Evolutionary conservation across 2,888 invertebrate species (phyloP), one percentile per base, ranked within the genome.

Genomic region (Saturnia pavonia): DNA sequence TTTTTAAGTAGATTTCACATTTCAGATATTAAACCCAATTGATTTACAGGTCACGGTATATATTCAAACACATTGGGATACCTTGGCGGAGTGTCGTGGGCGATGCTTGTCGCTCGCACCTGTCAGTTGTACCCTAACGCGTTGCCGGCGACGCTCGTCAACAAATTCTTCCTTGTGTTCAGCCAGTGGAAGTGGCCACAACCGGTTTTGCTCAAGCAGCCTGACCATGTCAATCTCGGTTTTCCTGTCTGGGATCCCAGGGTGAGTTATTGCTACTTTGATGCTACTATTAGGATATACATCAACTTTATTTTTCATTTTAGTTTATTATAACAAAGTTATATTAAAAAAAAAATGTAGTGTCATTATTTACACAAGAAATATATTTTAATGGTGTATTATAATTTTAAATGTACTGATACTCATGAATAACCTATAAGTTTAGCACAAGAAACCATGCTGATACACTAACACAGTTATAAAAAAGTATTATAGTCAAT

Each of bases 181-280:
- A 98, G 98, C 54, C 97, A 98, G 88, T 99, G 99, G 99, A 97
- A 98, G 86, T 99, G 99, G 99, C 99, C 99, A 0, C 98, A 98
- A 86, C 99, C 99, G 0, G 99, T 99, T 16, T 92, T 99, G 76
- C 95, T 99, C 25, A 99, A 99, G 86, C 97, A 98, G 80, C 97
- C 98, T 0, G 97, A 97, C 75, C 97, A 96, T 77, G 97, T 97
- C 74, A 97, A 97, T 88, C 94, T 98, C 43, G 97, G 97, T 66
- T 99, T 99, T 92, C 96, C 97, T 1, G 97, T 99, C 1, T 99
- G 99, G 99, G 99, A 99, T 94, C 99, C 99, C 1, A 95, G 99
- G 91, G 97, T 97, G 77, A 94, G 95, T 90, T 75, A 34, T 4
- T 34, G 34, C 34, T 34, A 34, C 6, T n/a, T n/a, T n/a, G n/a